phyloP scores from a whole-genome alignment of 53 echinoderm and acorn worm genomes.

The Zoroaster sp. region DNA sequence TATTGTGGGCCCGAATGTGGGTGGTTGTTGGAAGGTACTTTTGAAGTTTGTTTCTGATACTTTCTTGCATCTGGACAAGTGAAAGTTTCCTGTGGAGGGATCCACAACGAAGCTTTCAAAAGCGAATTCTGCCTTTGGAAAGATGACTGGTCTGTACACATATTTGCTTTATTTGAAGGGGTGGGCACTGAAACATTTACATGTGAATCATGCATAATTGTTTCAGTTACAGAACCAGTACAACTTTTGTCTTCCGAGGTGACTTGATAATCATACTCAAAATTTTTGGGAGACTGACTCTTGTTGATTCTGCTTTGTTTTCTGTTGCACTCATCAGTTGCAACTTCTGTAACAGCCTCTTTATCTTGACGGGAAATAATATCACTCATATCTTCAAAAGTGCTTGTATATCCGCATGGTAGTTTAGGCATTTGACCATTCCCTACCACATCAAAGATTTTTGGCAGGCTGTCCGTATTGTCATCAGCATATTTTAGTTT shows the following conservation, averaged over 20 bases:
- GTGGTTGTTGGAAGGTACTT: background rate
- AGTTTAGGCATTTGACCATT: constrained; percentile 15
- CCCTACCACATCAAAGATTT: background rate
- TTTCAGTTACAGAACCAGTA: background rate
- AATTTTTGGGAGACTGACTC: background rate
- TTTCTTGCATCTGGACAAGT: background rate
- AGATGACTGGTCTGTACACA: background rate
- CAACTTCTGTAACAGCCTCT: background rate
- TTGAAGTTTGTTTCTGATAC: background rate
- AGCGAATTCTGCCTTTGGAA: background rate
- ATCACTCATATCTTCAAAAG: background rate
- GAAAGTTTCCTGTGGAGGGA: too few species aligned
- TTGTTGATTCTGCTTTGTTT: background rate
- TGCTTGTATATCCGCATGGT: background rate
- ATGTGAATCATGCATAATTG: background rate
- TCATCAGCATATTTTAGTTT: background rate
- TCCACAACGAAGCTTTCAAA: background rate
- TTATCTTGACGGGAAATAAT: background rate
- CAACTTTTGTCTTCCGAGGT: background rate
- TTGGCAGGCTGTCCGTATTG: background rate
- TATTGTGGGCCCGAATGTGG: background rate
- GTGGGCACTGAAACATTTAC: background rate
- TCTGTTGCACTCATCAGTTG: background rate
- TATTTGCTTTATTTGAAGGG: background rate
- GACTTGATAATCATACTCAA: background rate